Evolutionary conservation across 2,888 invertebrate genomes (phyloP), one percentile per base, ranked within the genome.

Genomic region (Monochamus alternatus): DNA sequence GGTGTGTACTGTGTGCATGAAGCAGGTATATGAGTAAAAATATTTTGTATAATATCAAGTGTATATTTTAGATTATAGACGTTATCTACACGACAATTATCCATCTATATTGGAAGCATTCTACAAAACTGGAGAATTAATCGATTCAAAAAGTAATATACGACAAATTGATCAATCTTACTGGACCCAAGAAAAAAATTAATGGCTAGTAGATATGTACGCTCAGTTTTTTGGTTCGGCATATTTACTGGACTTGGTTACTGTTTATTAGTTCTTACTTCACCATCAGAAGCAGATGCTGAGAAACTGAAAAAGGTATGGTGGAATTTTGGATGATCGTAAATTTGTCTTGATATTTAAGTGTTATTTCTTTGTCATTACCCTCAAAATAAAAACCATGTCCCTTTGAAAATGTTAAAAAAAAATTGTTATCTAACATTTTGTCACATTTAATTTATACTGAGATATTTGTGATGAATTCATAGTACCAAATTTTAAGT

Each of bases 21-120:
- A 69, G n/a, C 7, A 55, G n/a, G 55, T 55, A 55, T n/a, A 55
- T n/a, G 7, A 55, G 2, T 3, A 2, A 55, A 55, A 14, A 55
- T 55, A 14, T 7, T n/a, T 1, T 52, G 2, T 22, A 22, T 22
- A 22, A 38, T 38, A 2, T 38, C 38, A 5, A 38, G 38, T 38
- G 7, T 22, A n/a, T n/a, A 77, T 90, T 91, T 47, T 89, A 95
- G 95, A 93, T 89, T 94, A 93, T 85, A 93, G 95, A 78, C 89
- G 91, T 82, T 93, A 93, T 85, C 91, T 94, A 88, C 90, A 91
- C 87, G 90, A 93, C 73, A 93, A 94, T 80, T 93, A 90, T 87
- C 94, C 94, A 68, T 90, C 89, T 84, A 85, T 93, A 47, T 89
- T 96, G 78, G 92, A 95, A 81, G 90, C 91, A 66, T 96, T 93